phyloP scores from a whole-genome alignment of 2,888 invertebrate genomes.

The Drosophila rellima region DNA sequence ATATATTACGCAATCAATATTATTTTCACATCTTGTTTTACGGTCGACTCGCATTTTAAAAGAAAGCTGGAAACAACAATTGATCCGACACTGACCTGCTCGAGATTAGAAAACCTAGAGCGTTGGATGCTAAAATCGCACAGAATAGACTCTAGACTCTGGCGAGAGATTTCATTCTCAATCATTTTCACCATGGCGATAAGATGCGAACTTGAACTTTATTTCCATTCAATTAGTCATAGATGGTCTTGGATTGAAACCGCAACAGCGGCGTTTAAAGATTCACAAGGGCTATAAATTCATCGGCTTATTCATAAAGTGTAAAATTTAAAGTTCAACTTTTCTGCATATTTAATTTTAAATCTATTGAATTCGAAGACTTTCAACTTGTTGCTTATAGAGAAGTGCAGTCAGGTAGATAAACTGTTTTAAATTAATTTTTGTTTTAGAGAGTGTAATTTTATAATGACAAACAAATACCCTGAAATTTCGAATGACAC shows the following conservation, averaged over 20 bases:
- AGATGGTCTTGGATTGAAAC: not conserved
- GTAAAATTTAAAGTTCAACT: not conserved
- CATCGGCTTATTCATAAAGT: not conserved
- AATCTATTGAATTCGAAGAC: not conserved
- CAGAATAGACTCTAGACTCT: not conserved
- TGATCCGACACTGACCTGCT: conserved; percentile 11
- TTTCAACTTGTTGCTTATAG: not conserved
- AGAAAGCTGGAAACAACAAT: not conserved
- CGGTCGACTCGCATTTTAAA: not conserved
- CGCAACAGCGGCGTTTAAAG: not conserved
- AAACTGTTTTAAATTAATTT: not conserved
- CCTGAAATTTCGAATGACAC: not conserved
- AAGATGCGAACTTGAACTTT: conserved; percentile 5
- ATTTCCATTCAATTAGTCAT: conserved; percentile 3
- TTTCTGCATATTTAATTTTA: not conserved
- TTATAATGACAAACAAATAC: not conserved
- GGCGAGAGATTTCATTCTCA: not conserved
- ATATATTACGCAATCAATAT: not conserved
- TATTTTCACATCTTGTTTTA: not conserved
- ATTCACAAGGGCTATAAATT: not conserved
- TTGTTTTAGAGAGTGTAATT: not conserved
- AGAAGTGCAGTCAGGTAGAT: not conserved
- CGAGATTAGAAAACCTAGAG: conserved; percentile 1
- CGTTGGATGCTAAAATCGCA: not conserved
- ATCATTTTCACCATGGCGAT: not conserved